Evolutionary conservation across 1,140 invertebrate species (phyloP).

Genomic region (Pseudomyrmex cubaensis): DNA sequence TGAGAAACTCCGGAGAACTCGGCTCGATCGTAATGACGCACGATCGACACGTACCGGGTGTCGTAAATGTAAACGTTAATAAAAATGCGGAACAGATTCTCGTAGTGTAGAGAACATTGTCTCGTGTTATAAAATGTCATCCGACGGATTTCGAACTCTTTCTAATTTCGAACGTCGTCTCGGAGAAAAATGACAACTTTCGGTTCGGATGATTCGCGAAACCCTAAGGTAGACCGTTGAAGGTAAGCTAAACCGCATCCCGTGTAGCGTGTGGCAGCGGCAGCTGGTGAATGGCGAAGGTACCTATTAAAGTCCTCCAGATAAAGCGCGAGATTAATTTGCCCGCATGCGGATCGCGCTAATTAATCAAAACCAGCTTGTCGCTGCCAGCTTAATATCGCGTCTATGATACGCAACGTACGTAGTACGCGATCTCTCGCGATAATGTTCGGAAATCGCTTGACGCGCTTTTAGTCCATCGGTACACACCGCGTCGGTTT

Average conservation of each 20-base stretch:
- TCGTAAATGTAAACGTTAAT: conserved; percentile 22
- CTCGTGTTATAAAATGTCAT: conserved; percentile 14
- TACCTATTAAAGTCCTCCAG: conserved; percentile 73
- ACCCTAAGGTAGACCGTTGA: conserved; percentile 55
- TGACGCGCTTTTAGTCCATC: not conserved
- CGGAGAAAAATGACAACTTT: too few species aligned
- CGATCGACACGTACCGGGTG: conserved; percentile 72
- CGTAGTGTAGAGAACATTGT: not conserved
- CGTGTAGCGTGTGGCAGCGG: conserved; percentile 63
- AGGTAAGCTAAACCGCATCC: conserved; percentile 59
- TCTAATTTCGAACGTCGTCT: not conserved
- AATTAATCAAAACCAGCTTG: conserved; percentile 74
- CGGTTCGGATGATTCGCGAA: conserved; percentile 26
- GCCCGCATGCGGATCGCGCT: conserved; percentile 70
- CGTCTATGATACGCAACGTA: conserved; percentile 43
- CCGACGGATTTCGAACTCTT: not conserved
- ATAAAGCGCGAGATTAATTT: conserved; percentile 74
- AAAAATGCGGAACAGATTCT: not conserved
- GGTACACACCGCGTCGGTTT: not conserved
- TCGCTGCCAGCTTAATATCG: conserved; percentile 53
- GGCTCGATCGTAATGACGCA: conserved; percentile 71
- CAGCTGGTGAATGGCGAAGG: conserved; percentile 73
- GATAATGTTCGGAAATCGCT: not conserved
- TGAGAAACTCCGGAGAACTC: conserved; percentile 70
- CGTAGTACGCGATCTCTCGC: conserved; percentile 18